Evolutionary conservation across 2,797 vertebrate genomes (phyloP), one percentile per base, ranked within the genome.

Genomic region (Sebastes wilsoni): DNA sequence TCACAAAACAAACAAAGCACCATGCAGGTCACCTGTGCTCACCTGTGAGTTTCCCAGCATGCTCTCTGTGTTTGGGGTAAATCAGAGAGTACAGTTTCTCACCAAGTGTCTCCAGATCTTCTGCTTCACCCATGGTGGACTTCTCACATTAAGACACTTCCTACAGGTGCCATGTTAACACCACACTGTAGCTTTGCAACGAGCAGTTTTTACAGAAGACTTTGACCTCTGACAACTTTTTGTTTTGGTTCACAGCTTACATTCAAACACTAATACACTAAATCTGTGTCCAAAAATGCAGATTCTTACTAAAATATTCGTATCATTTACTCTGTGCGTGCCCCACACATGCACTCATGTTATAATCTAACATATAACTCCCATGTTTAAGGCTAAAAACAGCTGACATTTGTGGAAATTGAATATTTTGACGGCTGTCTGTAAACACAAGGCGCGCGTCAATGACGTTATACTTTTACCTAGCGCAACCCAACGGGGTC

Each of bases 41-140:
- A 96, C 96, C 96, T 91, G 96, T 97, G 69, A 97, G 93, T 91
- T 96, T 96, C 2, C 94, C 95, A 80, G 95, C 94, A 66, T 85
- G 60, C 6, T 96, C 95, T 66, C 86, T 86, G 61, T 97, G 92
- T 89, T 92, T 93, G 34, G 91, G 90, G 77, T 91, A 90, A 85
- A 97, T 95, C 62, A 90, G 72, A 75, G 64, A 71, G 88, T 96
- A 97, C 69, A 96, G 84, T 49, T 95, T 89, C 81, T 96, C 96
- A 32, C 96, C 96, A 65, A 96, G 82, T 49, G 78, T 79, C 73
- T 96, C 96, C 69, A 96, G 52, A 64, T 95, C 91, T 32, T 93
- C 94, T 28, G 92, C 90, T 34, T 86, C 88, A 12, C 94, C 94
- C 96, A 97, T 96, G 25, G 61, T 82, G 42, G 20, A 62, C 13